Evolutionary conservation across 2,113 vertebrate species (phyloP), one percentile per base, ranked within the genome.

Genomic region (Plotosus lineatus): DNA sequence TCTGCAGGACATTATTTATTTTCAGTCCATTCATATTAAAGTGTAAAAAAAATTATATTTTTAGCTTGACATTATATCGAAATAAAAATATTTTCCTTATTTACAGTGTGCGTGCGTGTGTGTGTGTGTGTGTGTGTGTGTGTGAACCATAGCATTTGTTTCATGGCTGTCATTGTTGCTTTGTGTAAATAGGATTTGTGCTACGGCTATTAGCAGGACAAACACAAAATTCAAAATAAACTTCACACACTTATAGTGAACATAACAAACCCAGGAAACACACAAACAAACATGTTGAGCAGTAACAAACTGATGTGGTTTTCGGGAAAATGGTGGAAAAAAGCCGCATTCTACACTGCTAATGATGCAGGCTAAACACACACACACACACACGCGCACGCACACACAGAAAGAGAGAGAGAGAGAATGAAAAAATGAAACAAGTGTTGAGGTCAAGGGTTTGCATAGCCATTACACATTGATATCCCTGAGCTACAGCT

Each of bases 21-120:
- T 96, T 95, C 95, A 95, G 95, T 93, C 94, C 96, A 96, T 97
- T 97, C 96, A 96, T 82, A 78, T 81, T 87, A 53, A 76, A 51
- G 68, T 58, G 42, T 77, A 82, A 58, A 38, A 65, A 4, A 85
- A 71, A 68, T 77, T 77, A 71, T 80, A 77, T 85, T 84, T 86
- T 89, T 89, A 83, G 26, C 86, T 91, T 86, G 87, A 87, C 88
- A 84, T 91, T 88, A 86, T 89, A 84, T 85, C 86, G n/a, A 90
- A 93, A 90, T 91, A 91, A 92, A 92, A 85, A 65, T 84, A 89
- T 76, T 38, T 82, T 74, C 90, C 89, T 87, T 82, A 88, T 89
- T 87, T 58, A 88, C 85, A 86, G 60, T 78, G 61, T 58, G 56
- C 5, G n/a, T 28, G n/a, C 14, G 55, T 75, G 51, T 8, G 19